Conservation (phyloP, 1,140 invertebrate species). For the Cyclargus thomasi region DNA sequence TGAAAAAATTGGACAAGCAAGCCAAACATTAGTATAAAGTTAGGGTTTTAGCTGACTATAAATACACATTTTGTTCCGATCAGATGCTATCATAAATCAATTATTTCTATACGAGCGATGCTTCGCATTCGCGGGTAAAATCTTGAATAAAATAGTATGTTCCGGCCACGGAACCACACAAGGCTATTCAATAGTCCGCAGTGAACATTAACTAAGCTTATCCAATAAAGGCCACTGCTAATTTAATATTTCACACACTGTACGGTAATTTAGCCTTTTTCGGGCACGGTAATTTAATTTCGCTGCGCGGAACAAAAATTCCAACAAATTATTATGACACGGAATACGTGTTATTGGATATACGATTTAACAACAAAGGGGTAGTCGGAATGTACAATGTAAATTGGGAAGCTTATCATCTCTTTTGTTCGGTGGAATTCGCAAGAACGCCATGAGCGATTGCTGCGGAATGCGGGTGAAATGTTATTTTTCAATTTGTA, state of each 20-base stretch:
- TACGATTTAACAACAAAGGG: slow-evolving; percentile 3
- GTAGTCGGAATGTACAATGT: background rate
- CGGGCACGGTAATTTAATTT: background rate
- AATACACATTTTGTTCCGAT: too few relatives aligned
- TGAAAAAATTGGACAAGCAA: too few relatives aligned
- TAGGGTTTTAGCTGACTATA: too few relatives aligned
- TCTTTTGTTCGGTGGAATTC: background rate
- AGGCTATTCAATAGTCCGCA: background rate
- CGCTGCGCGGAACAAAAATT: background rate
- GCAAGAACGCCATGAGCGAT: background rate
- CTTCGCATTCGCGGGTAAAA: too few relatives aligned
- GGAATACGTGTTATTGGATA: background rate
- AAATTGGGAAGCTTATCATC: background rate
- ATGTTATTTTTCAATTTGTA: background rate
- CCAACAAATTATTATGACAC: background rate
- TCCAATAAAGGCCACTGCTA: background rate
- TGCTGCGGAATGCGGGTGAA: background rate
- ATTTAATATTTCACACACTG: slow-evolving; percentile 1
- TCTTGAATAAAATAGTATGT: too few relatives aligned
- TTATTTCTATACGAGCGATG: too few relatives aligned
- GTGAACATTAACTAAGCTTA: background rate
- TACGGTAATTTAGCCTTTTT: background rate
- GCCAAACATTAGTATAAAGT: too few relatives aligned
- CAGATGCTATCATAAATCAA: too few relatives aligned
- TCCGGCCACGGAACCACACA: too few relatives aligned